phyloP scores from a whole-genome alignment of 2,888 invertebrate species.

The Acholoe squamosa region DNA sequence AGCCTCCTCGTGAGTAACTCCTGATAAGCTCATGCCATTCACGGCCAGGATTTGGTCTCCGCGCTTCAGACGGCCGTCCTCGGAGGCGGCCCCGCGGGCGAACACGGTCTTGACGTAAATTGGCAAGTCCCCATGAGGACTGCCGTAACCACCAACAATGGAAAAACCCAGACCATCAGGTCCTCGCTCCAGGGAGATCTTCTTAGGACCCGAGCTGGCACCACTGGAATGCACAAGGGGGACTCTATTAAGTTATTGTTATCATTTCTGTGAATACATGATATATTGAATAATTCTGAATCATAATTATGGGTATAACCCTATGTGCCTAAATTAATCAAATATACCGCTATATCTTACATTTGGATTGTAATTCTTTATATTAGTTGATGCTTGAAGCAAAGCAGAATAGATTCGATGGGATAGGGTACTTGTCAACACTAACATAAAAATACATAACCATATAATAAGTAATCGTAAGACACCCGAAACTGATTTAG shows the following conservation, averaged over 20 bases:
- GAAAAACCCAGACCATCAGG: constrained; percentile 86
- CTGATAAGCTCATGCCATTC: constrained; percentile 90
- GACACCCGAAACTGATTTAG: no score
- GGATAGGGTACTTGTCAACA: no score
- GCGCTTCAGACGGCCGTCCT: constrained; percentile 93
- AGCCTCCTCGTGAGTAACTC: constrained; percentile 89
- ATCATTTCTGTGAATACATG: background rate
- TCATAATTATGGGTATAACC: background rate
- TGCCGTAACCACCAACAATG: constrained; percentile 85
- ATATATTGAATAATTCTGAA: no score
- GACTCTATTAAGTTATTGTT: background rate
- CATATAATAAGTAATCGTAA: no score
- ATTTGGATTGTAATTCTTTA: no score
- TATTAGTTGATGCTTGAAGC: background rate
- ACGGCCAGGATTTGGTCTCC: constrained; percentile 95
- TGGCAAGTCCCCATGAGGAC: constrained; percentile 85
- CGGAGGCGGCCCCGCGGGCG: constrained; percentile 91
- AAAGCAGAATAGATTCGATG: no score
- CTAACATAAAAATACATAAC: no score
- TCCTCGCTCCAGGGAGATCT: constrained; percentile 84
- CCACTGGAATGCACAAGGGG: background rate
- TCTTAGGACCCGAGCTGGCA: constrained; percentile 60
- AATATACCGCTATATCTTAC: no score
- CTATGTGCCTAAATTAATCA: background rate
- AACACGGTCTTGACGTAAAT: constrained; percentile 84